These are phyloP conservation scores for Diplazon laetatorius DNA, from an alignment of 2,888 invertebrate species.

Conservation along the genomic window DNA sequence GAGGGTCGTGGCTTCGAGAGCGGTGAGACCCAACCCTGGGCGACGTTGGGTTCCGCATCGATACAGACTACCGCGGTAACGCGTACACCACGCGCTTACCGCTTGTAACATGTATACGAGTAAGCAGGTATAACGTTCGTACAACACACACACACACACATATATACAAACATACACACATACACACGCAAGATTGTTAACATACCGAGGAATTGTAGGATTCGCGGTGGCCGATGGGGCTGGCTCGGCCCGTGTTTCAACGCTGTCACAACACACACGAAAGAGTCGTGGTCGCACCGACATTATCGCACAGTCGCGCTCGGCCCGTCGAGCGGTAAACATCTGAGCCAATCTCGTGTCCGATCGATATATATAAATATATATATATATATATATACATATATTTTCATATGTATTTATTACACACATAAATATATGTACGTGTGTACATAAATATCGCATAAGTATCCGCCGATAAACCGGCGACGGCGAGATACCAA, in stretches of 20 bases:
- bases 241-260: slow-evolving; percentile 61
- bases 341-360: slow-evolving; percentile 66
- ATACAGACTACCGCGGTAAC: not conserved
- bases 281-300: slow-evolving; percentile 69
- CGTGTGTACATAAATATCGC: too few species aligned
- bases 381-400: too few species aligned
- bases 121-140: not conserved
- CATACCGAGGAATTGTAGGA: slow-evolving; percentile 53
- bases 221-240: slow-evolving; percentile 54
- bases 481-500: too few species aligned
- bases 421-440: too few species aligned
- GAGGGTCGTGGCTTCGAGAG: too few species aligned
- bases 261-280: slow-evolving; percentile 65
- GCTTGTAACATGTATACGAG: not conserved
- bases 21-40: too few species aligned
- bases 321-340: slow-evolving; percentile 78
- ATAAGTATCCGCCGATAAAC: too few species aligned
- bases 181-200: too few species aligned
- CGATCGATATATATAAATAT: too few species aligned
- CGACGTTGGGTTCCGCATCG: too few species aligned
- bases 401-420: too few species aligned
- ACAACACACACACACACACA: not conserved
- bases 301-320: slow-evolving; percentile 79
- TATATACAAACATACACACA: too few species aligned
- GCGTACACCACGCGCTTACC: not conserved